Base-by-base conservation (phyloP, 2,888 invertebrate genomes). In the Drosophila infuscata region DNA sequence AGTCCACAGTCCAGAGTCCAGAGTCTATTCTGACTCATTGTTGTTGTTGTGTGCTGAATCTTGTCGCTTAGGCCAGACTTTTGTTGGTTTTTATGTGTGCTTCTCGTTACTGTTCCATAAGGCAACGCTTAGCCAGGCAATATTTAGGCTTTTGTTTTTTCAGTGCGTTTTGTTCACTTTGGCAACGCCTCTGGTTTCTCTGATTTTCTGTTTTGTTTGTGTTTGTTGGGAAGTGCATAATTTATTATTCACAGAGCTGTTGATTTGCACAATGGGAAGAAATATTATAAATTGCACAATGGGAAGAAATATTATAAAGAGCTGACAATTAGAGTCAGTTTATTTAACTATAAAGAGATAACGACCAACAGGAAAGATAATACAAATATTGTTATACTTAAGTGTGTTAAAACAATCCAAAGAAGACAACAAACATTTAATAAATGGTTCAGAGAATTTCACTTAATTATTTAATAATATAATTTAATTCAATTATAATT, bases 131-230 rank as follows among this genome's bases (percentile, higher is more conserved):
- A 81, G 74, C 77, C 70, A 65, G 72, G 70, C 72, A 81, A 82
- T 78, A 81, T 81, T 81, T 74, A 69, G 78, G 67, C 77, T 77
- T 81, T 81, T 81, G 70, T 75, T 49, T 59, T 48, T 61, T 60
- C 56, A 60, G 53, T 77, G 74, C 69, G 64, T 61, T 65, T 62
- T 79, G 70, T 74, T 83, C 77, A 63, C 67, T 57, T 46, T 69
- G 61, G 62, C 61, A 69, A 79, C 70, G 73, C 73, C 76, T 72
- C 62, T 70, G 32, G 41, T 53, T 65, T 46, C 60, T 63, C 38
- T 51, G 43, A 60, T 61, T 38, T 60, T 51, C 8, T 46, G 48
- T 62, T 54, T 48, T 60, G 35, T 30, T 60, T 62, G 38, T 53
- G 46, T 62, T 74, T 46, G 38, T 33, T 41, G 38, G 35, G 53